Evolutionary conservation across 2,797 vertebrate species (phyloP), one percentile per base, ranked within the genome.

Genomic region (Spinus pinus): DNA sequence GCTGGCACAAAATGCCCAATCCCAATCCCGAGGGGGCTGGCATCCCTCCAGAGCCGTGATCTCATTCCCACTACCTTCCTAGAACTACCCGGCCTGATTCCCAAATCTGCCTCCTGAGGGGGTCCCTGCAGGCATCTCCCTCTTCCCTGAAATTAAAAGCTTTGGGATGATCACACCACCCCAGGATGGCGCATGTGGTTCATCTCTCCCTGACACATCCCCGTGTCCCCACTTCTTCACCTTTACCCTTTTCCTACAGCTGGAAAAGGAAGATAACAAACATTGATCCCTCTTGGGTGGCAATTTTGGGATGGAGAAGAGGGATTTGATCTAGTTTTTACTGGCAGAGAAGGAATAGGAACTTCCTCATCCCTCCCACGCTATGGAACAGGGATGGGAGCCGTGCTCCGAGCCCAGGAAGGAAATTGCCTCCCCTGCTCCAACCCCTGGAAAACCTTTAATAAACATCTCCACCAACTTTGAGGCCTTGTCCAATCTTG

Each of bases 401-500:
- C 65, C 1, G 0, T 0, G 2, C 44, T 81, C 89, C 18, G 1
- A 91, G 82, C 46, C 58, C 1, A 0, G 42, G 39, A 82, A 89
- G 58, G 86, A 94, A 96, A 96, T 96, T 86, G 60, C 91, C 84
- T 94, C 80, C 46, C 88, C 80, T 56, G 0, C 87, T 78, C 79
- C 95, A 67, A 9, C 91, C 95, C 94, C 86, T 70, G 90, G 61
- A 85, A 94, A 95, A 80, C 90, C 58, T 79, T 96, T 94, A 89
- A 88, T 86, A 94, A 90, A 56, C 5, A 10, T 89, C 87, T 70
- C 94, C 1, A 50, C n/a, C 91, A 95, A 92, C 93, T 96, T 94
- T 49, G 83, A 94, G 86, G 92, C 89, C 94, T 94, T 47, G 81
- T 91, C 95, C 96, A 87, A 73, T 97, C 96, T 80, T 94, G 95